These are phyloP conservation scores for Campaea margaritaria DNA, from an alignment of 2,888 invertebrate genomes.

Conservation along the genomic window DNA sequence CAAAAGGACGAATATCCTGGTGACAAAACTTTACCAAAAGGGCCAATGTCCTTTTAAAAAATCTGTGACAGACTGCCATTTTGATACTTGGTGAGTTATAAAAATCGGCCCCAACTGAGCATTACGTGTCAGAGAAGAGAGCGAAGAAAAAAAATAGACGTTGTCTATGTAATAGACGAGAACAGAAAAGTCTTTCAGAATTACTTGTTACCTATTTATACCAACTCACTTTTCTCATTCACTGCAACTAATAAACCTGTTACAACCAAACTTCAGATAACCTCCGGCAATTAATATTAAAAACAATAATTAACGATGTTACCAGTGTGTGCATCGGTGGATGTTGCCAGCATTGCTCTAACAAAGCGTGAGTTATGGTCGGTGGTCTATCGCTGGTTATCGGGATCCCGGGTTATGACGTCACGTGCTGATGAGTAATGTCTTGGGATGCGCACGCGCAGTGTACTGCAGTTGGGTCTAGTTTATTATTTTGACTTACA, in stretches of 20 bases:
- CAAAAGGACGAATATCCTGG: too few relatives aligned
- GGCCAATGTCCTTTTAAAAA: too few relatives aligned
- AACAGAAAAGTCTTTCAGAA: too few relatives aligned
- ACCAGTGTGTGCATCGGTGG: background rate
- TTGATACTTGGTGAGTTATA: too few relatives aligned
- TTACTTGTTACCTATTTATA: too few relatives aligned
- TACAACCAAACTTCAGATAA: conserved; percentile 2
- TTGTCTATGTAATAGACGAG: too few relatives aligned
- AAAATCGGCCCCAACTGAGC: too few relatives aligned
- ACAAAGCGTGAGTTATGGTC: conserved; percentile 12
- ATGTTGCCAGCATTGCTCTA: conserved; percentile 4
- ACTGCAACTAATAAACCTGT: background rate
- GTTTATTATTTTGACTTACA: too few relatives aligned
- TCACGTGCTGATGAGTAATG: conserved; percentile 50
- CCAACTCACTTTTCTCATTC: background rate
- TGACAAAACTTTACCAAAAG: too few relatives aligned
- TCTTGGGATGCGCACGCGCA: conserved; percentile 4
- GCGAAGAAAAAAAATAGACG: too few relatives aligned
- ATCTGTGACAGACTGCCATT: too few relatives aligned
- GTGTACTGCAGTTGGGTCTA: background rate
- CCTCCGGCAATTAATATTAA: background rate
- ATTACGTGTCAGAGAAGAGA: too few relatives aligned
- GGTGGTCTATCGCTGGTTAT: conserved; percentile 17
- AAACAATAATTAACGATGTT: conserved; percentile 13
- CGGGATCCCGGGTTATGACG: conserved; percentile 35